Evolutionary conservation across 2,113 vertebrate species (phyloP).

Genomic region (Butorides virescens): DNA sequence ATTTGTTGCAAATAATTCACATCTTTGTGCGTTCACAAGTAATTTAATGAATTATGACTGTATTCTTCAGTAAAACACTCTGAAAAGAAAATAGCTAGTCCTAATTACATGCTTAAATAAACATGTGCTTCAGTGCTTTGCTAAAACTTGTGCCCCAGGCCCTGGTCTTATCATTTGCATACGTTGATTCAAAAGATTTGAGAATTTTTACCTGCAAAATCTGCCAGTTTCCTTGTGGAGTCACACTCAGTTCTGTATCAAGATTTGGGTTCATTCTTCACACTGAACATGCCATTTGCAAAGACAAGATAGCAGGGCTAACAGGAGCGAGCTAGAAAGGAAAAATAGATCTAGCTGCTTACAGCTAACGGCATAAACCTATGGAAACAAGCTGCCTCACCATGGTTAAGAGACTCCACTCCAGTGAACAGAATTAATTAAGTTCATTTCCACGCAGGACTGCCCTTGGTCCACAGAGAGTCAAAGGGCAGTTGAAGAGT

Average conservation of each 20-base stretch:
- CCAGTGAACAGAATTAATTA: constrained; percentile 70
- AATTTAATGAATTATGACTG: not conserved
- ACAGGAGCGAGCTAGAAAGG: not conserved
- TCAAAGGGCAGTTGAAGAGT: constrained; percentile 69
- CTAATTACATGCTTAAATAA: constrained; percentile 6
- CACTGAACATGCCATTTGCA: not conserved
- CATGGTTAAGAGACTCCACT: constrained; percentile 38
- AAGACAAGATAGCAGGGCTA: not conserved
- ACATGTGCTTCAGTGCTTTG: not conserved
- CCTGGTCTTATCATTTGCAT: not conserved
- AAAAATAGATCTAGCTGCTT: constrained; percentile 21
- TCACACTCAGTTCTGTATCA: not conserved
- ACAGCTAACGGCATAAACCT: constrained; percentile 24
- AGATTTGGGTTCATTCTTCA: not conserved
- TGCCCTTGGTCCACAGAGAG: constrained; percentile 57
- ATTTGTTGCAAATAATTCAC: not conserved
- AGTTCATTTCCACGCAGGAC: constrained; percentile 63
- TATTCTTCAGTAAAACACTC: not conserved
- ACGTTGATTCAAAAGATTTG: not conserved
- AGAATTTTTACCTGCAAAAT: not conserved
- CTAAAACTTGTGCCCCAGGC: not conserved
- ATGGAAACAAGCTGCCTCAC: constrained; percentile 39
- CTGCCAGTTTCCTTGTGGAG: not conserved
- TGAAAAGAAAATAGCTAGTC: not conserved
- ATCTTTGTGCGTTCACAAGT: not conserved